A percentile compares a stretch with the other conserved stretches of the same genome.
These are phyloP conservation scores for Andrena bucephala DNA, from an alignment of 2,888 invertebrate genomes.

Conservation along the genomic window DNA sequence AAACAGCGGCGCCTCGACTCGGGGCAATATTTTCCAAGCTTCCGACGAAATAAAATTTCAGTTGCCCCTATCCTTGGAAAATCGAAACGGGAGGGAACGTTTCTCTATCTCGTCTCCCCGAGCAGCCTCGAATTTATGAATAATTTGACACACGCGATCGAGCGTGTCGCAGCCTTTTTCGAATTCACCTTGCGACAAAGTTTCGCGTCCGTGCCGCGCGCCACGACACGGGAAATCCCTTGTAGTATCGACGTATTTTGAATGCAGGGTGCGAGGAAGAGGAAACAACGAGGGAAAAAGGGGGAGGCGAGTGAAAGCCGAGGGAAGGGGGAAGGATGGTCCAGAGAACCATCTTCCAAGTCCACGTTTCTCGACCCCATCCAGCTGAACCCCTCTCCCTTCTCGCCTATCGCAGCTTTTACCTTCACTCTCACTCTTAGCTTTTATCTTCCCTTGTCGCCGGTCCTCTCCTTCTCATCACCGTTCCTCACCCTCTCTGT, in stretches of 20 bases:
- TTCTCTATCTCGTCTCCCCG: not conserved
- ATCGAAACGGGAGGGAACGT: not conserved
- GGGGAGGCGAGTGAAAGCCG: constrained; percentile 38
- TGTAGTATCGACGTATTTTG: constrained; percentile 79
- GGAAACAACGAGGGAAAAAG: constrained; percentile 23
- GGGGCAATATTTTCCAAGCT: not conserved
- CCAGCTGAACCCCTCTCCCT: constrained; percentile 45
- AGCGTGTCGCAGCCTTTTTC: constrained; percentile 3
- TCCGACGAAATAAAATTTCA: not conserved
- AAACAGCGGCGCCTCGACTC: not conserved
- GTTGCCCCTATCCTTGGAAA: not conserved
- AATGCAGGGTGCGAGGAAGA: constrained; percentile 64
- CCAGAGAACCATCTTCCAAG: constrained; percentile 72
- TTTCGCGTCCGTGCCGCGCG: constrained; percentile 46
- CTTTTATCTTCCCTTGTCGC: constrained; percentile 44
- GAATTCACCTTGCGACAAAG: constrained; percentile 49
- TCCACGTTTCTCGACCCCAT: constrained; percentile 70
- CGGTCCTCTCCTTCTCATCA: constrained; percentile 19
- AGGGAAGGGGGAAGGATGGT: constrained; percentile 62
- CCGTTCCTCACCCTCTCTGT: constrained; percentile 14
- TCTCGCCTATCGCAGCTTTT: constrained; percentile 27
- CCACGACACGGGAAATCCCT: constrained; percentile 67
- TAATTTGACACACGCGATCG: constrained; percentile 12
- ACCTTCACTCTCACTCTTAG: constrained; percentile 52
- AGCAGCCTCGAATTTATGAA: not conserved